Base-by-base conservation (phyloP, 2,888 invertebrate genomes). In the Ischnus inquisitorius region DNA sequence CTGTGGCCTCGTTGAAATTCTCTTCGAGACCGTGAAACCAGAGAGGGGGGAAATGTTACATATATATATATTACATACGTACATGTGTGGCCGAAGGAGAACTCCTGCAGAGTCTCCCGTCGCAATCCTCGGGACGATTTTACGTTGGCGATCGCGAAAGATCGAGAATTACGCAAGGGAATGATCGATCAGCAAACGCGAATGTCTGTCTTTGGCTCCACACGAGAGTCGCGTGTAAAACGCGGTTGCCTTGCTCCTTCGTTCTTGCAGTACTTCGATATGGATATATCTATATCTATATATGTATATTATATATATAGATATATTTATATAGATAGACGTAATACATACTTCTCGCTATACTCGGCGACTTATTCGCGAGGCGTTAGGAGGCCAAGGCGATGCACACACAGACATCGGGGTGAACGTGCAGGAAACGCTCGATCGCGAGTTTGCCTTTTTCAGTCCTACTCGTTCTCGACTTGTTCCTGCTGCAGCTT, bases 371-470 rank as follows among this genome's bases (percentile, higher is more conserved):
- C 79, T 79, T 79, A 79, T 64, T 83, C 72, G 51, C 79, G 76
- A 77, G 74, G 79, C 89, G 87, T 91, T 91, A 91, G 87, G 89
- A 90, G 91, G 91, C 90, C 91, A 91, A 91, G 91, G 91, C 89
- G 88, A 90, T 89, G 88, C 86, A 82, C 79, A 57, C 77, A 60
- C 83, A 78, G 41, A 74, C 78, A n/a, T 54, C 12, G 75, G 68
- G 79, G 77, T 81, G 80, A 77, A 84, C 80, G 80, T 83, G 83
- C 83, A 80, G 77, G 80, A 83, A 84, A 84, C 78, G 46, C 48
- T 79, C 25, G 75, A 79, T 71, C 75, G 64, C 75, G 75, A 39
- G 64, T 76, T 83, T 46, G 76, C 83, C 76, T 78, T 83, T 82
- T 83, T 79, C 67, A 78, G 64, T 41, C 57, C 65, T 75, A 65